Evolutionary conservation across 2,888 invertebrate species (phyloP).

Genomic region (Pyrocoelia pectoralis): DNA sequence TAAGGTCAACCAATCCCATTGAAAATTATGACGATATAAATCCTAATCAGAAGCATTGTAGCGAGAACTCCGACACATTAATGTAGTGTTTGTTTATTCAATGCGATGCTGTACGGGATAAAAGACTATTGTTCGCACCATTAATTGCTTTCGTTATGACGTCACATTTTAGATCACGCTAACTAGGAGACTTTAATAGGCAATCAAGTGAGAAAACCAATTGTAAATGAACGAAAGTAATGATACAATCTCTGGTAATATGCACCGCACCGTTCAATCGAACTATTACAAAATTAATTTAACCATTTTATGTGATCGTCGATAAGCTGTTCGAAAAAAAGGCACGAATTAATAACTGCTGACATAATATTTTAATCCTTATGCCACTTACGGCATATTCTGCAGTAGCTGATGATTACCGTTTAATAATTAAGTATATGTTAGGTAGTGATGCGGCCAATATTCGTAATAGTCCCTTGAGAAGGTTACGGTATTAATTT

Average conservation of each 20-base stretch:
- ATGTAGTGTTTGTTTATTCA: slow-evolving; percentile 52
- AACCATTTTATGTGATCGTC: no score
- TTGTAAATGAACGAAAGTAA: slow-evolving; percentile 3
- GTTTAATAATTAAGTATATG: no score
- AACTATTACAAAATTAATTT: no score
- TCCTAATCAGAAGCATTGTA: slow-evolving; percentile 53
- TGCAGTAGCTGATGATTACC: no score
- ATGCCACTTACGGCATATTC: no score
- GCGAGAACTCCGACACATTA: slow-evolving; percentile 46
- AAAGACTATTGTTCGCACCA: slow-evolving; percentile 51
- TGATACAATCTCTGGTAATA: slow-evolving; percentile 12
- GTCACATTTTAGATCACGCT: slow-evolving; percentile 35
- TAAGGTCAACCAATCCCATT: slow-evolving; percentile 49
- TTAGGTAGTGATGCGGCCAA: no score
- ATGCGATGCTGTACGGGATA: slow-evolving; percentile 49
- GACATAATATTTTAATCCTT: no score
- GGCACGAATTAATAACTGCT: no score
- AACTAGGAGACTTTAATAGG: slow-evolving; percentile 25
- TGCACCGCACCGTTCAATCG: no score
- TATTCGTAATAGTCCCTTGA: no score
- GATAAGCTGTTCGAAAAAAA: no score
- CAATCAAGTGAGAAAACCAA: slow-evolving; percentile 13
- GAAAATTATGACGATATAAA: slow-evolving; percentile 56
- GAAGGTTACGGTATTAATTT: no score
- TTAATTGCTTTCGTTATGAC: slow-evolving; percentile 50